Evolutionary conservation across 2,113 vertebrate genomes (phyloP).

Genomic region (Martes martes): DNA sequence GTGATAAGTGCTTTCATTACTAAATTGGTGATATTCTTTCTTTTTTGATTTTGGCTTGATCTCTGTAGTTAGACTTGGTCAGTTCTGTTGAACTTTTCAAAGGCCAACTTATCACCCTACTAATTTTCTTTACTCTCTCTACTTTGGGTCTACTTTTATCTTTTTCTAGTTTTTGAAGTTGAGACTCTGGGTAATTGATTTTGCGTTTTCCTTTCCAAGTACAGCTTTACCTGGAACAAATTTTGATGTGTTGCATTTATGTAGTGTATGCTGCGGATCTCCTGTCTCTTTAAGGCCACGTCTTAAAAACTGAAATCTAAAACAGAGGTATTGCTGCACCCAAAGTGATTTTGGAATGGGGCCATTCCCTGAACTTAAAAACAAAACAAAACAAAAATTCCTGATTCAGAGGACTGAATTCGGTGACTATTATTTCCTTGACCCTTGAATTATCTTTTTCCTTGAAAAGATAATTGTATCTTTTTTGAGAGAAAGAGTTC

Average conservation of each 20-base stretch:
- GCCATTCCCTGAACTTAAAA: background rate
- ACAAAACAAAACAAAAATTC: background rate
- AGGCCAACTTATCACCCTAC: background rate
- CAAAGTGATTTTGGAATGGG: background rate
- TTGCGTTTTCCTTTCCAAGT: background rate
- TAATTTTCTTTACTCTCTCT: background rate
- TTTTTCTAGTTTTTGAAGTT: constrained; percentile 11
- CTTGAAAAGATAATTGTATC: background rate
- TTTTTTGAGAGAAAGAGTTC: background rate
- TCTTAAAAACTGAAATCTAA: constrained; percentile 35
- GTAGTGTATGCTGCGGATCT: background rate
- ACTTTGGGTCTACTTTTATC: background rate
- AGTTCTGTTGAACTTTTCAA: constrained; percentile 26
- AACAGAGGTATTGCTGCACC: background rate
- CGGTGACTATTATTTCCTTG: background rate
- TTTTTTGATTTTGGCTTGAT: background rate
- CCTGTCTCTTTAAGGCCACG: background rate
- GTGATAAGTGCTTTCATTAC: background rate
- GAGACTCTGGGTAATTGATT: background rate
- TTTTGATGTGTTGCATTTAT: background rate
- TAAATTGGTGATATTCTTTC: background rate
- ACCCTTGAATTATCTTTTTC: background rate
- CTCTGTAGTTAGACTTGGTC: background rate
- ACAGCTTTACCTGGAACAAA: background rate
- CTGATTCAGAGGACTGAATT: background rate